Evolutionary conservation across 2,113 vertebrate genomes (phyloP).

Genomic region (Macroglossus sobrinus): DNA sequence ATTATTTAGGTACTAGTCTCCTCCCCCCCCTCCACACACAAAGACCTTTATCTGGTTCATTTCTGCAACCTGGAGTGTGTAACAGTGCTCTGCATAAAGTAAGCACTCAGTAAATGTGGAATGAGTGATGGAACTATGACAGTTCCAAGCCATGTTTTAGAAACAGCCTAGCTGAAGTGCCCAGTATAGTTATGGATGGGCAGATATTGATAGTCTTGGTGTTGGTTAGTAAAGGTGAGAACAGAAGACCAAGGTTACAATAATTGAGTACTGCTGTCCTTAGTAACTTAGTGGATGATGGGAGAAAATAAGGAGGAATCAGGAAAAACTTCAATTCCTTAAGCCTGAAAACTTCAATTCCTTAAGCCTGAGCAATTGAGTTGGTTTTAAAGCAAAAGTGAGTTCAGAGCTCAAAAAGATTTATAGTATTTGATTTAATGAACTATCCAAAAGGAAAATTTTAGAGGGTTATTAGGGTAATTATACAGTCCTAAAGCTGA

Average conservation of each 20-base stretch:
- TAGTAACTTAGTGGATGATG: not conserved
- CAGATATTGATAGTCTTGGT: not conserved
- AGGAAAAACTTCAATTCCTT: not conserved
- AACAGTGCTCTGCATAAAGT: not conserved
- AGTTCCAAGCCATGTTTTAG: not conserved
- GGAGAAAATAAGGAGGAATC: not conserved
- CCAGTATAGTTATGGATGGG: not conserved
- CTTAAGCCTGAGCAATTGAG: not conserved
- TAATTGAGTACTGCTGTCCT: not conserved
- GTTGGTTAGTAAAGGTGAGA: not conserved
- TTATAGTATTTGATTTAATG: not conserved
- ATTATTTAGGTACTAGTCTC: not conserved
- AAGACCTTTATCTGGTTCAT: not conserved
- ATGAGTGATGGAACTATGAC: not conserved
- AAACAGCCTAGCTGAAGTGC: not conserved
- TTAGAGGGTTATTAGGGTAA: not conserved
- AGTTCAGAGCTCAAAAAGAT: not conserved
- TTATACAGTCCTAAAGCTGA: not conserved
- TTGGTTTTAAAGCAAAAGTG: not conserved
- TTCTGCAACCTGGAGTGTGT: not conserved
- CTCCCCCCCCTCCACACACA: not conserved
- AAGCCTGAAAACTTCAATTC: not conserved
- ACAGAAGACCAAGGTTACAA: not conserved
- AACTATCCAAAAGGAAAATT: not conserved
- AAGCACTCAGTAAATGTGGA: not conserved